phyloP scores from a whole-genome alignment of 2,888 invertebrate species.

The Agonum fuliginosum region DNA sequence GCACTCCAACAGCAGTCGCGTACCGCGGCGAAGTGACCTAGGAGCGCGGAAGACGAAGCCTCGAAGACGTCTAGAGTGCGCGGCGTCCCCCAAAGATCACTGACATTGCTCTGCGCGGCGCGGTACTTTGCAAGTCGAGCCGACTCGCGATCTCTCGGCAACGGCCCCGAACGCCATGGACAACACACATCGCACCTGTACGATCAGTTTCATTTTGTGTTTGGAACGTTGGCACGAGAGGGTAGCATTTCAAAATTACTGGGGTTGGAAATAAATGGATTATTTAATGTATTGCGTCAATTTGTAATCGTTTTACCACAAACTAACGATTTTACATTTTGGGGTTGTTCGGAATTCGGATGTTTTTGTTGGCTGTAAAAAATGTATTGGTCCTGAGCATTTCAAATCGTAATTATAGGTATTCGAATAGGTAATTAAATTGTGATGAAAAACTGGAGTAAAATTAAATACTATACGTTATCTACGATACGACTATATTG shows the following conservation, averaged over 20 bases:
- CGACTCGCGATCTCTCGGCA: constrained; percentile 60
- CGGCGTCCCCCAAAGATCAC: constrained; percentile 51
- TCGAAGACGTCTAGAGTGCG: constrained; percentile 43
- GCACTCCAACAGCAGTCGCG: too few species aligned
- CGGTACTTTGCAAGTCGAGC: constrained; percentile 66
- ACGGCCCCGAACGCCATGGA: constrained; percentile 61
- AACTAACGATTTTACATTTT: not conserved
- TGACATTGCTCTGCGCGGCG: constrained; percentile 58
- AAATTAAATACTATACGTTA: too few species aligned
- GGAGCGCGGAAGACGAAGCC: constrained; percentile 23
- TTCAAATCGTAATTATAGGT: too few species aligned
- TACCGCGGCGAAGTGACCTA: constrained; percentile 11
- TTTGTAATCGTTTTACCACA: not conserved
- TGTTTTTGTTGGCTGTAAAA: not conserved
- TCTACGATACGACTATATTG: too few species aligned
- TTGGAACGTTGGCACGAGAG: not conserved
- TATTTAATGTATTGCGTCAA: not conserved
- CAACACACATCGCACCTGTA: constrained; percentile 37
- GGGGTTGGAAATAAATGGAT: constrained; percentile 4
- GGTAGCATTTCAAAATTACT: not conserved
- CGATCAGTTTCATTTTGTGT: not conserved
- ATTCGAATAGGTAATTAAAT: too few species aligned
- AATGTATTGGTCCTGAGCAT: too few species aligned
- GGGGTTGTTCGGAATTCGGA: not conserved
- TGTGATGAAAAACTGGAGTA: too few species aligned